Conservation (phyloP, 2,797 vertebrate species). For the Botia almorhae region DNA sequence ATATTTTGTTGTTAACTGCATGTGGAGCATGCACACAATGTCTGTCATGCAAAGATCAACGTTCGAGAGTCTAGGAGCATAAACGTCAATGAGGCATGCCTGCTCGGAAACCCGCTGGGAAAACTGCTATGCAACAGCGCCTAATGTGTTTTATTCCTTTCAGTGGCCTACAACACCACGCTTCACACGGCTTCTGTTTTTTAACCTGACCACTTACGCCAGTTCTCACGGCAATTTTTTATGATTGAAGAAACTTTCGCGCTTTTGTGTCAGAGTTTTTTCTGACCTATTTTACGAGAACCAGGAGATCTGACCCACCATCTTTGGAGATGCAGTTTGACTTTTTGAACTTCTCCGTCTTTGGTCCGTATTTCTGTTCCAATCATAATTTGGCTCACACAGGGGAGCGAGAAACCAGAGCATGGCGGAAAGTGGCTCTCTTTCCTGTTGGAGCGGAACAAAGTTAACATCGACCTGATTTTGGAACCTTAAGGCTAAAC, state of each 20-base stretch:
- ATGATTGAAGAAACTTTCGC: slow-evolving; percentile 31
- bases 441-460: slow-evolving; percentile 42
- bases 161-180: slow-evolving; percentile 23
- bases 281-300: slow-evolving; percentile 42
- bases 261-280: slow-evolving; percentile 33
- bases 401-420: slow-evolving; percentile 45
- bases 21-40: slow-evolving; percentile 48
- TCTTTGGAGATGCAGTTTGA: background rate
- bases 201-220: slow-evolving; percentile 23
- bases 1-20: slow-evolving; percentile 58
- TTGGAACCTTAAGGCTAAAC: slow-evolving; percentile 33
- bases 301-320: slow-evolving; percentile 35
- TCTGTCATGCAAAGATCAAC: slow-evolving; percentile 47
- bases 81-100: slow-evolving; percentile 48
- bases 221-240: slow-evolving; percentile 35
- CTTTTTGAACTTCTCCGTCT: slow-evolving; percentile 33
- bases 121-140: slow-evolving; percentile 25
- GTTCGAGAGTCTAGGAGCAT: slow-evolving; percentile 34
- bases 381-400: slow-evolving; percentile 34
- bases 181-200: slow-evolving; percentile 43
- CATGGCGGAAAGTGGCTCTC: slow-evolving; percentile 28
- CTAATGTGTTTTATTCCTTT: slow-evolving; percentile 37
- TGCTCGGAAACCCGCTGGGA: slow-evolving; percentile 33
- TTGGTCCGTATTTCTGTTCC: slow-evolving; percentile 23
- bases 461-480: slow-evolving; percentile 49